Conservation (phyloP, 2,113 vertebrate species). For the Lipotes vexillifer region DNA sequence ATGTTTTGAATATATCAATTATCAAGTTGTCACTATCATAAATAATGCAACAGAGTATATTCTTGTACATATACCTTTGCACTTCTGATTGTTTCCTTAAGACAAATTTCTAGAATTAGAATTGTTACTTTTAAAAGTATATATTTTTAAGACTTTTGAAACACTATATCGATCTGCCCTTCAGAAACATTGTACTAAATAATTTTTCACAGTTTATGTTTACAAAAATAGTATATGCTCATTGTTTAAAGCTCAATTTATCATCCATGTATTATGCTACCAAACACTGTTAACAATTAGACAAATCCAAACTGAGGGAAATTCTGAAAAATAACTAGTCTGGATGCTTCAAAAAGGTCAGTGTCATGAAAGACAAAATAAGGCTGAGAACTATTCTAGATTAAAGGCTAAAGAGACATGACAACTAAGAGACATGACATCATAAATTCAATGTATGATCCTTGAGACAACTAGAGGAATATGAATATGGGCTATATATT, state of each 20-base stretch:
- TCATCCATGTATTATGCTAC: not conserved
- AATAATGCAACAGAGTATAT: not conserved
- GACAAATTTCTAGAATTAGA: constrained; percentile 24
- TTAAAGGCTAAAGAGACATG: not conserved
- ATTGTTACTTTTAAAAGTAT: not conserved
- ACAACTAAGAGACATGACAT: not conserved
- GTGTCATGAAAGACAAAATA: not conserved
- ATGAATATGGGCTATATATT: not conserved
- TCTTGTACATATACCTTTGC: not conserved
- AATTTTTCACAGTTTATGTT: constrained; percentile 1
- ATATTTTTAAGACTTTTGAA: constrained; percentile 36
- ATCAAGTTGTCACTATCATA: not conserved
- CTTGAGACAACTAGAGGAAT: not conserved
- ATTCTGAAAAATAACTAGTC: constrained; percentile 31
- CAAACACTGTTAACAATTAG: constrained; percentile 30
- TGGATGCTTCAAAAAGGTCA: not conserved
- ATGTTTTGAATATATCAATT: not conserved
- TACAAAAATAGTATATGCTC: not conserved
- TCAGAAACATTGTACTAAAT: not conserved
- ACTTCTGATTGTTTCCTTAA: not conserved
- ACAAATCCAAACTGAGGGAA: constrained; percentile 7
- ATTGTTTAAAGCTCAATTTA: constrained; percentile 16
- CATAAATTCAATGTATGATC: not conserved
- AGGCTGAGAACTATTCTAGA: not conserved
- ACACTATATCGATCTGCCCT: not conserved